Evolutionary conservation across 2,113 vertebrate species (phyloP), one percentile per base, ranked within the genome.

Genomic region (Emydura subglobosa): DNA sequence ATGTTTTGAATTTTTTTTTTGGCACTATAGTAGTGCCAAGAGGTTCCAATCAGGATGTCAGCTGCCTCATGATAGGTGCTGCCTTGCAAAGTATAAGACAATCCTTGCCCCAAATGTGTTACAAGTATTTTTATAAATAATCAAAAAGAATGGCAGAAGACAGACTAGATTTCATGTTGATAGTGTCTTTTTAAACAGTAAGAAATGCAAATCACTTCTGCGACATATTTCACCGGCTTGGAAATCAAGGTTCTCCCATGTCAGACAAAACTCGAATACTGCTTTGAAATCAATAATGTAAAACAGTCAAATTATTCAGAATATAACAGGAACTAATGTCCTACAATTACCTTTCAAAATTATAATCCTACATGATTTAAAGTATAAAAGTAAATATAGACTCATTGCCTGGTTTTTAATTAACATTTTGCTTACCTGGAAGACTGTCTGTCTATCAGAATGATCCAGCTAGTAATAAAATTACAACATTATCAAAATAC

Each of bases 401-500:
- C 29, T 54, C 42, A 13, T 0, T 4, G 25, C 74, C 42, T 54
- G 61, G 47, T 29, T 84, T 89, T 81, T 76, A 53, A 42, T 34
- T 72, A 49, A 49, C 24, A 44, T 16, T 82, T 39, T n/a, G 29
- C 34, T 79, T 54, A n/a, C 19, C 78, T 39, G 44, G 78, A 94
- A 72, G 3, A 81, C 0, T 17, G 5, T 57, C 53, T 59, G 5
- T 57, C 53, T 59, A 2, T 82, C 24, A 76, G 57, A 91, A 90
- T 1, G 1, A 72, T n/a, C 83, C 31, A 4, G 84, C 54, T 65
- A 78, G 19, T 80, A 68, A 92, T 24, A 55, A 42, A 49, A 88
- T 94, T 86, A 83, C 61, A 4, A 94, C 95, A 55, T 24, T 89
- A n/a, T 83, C 90, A 94, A 95, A 39, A 94, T 72, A 39, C 6